A percentile compares a stretch with the other conserved stretches of the same genome.
phyloP scores from a whole-genome alignment of 2,888 invertebrate genomes.

The Balanococcus diminutus region DNA sequence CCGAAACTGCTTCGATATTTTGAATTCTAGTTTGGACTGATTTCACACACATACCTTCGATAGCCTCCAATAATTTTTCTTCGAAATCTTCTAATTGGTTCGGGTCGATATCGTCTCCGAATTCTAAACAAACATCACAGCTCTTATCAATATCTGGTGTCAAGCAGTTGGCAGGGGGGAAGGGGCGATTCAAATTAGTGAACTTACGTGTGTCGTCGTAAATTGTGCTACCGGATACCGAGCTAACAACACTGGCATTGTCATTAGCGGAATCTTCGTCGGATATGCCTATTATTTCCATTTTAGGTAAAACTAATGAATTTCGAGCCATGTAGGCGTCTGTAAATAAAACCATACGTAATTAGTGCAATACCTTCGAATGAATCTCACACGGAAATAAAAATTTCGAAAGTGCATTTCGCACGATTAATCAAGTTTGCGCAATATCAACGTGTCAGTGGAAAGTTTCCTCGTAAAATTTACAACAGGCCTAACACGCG shows the following conservation, averaged over 20 bases:
- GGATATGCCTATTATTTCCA: constrained; percentile 61
- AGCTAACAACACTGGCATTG: constrained; percentile 81
- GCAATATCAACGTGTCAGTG: not conserved
- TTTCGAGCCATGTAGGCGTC: constrained; percentile 1
- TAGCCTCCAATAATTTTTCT: constrained; percentile 83
- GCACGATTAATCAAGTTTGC: not conserved
- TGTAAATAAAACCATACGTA: not conserved
- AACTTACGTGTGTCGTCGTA: constrained; percentile 64
- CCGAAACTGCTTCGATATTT: constrained; percentile 74
- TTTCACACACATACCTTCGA: constrained; percentile 89
- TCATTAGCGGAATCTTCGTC: constrained; percentile 81
- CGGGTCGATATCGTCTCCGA: constrained; percentile 65
- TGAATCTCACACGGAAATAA: too few relatives aligned
- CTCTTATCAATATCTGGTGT: too few relatives aligned
- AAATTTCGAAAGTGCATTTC: not conserved
- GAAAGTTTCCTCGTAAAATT: not conserved
- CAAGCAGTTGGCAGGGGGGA: too few relatives aligned
- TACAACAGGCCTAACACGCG: not conserved
- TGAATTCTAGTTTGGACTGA: constrained; percentile 80
- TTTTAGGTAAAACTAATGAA: constrained; percentile 16
- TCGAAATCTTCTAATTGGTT: constrained; percentile 76
- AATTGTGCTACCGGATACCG: constrained; percentile 76
- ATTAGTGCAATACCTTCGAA: too few relatives aligned
- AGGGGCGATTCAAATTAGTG: too few relatives aligned
- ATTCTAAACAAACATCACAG: not conserved